Conservation (phyloP, 35 echinoderm and acorn worm species). For the Anneissia japonica region DNA sequence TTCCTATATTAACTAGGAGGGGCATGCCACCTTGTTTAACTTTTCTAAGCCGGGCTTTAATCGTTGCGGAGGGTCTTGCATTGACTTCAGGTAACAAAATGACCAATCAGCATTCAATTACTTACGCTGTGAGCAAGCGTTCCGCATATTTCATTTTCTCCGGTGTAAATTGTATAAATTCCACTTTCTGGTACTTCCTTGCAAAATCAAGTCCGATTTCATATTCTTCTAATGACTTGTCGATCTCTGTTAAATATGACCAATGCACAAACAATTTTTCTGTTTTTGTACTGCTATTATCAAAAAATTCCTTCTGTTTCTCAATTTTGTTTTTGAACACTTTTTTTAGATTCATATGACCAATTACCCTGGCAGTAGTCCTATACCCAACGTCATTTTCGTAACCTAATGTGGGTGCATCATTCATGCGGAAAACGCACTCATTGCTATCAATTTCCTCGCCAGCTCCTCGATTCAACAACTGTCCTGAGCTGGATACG, state of each 20-base stretch:
- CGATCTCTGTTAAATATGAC: neutral
- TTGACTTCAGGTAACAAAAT: no score
- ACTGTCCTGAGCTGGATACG: conserved; percentile 49
- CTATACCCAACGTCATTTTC: conserved; percentile 39
- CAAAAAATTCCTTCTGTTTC: neutral
- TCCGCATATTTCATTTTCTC: conserved; percentile 2
- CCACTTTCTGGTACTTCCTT: neutral
- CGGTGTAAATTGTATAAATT: conserved; percentile 2
- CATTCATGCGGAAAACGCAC: conserved; percentile 51
- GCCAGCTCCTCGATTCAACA: conserved; percentile 11
- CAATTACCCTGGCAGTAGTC: conserved; percentile 38
- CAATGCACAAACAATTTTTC: neutral
- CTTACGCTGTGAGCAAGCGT: no score
- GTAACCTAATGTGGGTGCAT: conserved; percentile 46
- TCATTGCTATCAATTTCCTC: conserved; percentile 17
- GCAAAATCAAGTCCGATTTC: neutral
- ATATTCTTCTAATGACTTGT: neutral
- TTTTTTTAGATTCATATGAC: conserved; percentile 5
- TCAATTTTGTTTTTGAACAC: neutral
- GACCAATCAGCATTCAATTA: no score
- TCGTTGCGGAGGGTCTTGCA: no score
- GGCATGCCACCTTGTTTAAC: no score
- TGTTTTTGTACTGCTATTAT: neutral
- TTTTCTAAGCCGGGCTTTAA: no score
- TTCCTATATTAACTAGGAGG: no score